Evolutionary conservation across 2,797 vertebrate genomes (phyloP).

Genomic region (Philypnodon macrostomus): DNA sequence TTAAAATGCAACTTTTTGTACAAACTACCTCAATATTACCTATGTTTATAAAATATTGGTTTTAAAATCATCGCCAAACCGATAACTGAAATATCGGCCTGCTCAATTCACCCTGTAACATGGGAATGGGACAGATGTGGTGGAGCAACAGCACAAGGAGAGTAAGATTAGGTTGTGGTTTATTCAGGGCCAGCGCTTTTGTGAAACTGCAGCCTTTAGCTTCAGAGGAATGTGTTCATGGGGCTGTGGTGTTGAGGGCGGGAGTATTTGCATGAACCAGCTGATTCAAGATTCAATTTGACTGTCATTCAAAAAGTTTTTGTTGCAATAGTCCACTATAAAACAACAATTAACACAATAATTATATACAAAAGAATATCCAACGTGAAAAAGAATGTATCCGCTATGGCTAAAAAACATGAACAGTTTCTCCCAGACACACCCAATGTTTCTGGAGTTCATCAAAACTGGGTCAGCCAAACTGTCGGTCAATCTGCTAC

Average conservation of each 20-base stretch:
- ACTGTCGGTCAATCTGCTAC: constrained; percentile 67
- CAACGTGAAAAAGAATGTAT: no score
- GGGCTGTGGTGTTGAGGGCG: constrained; percentile 62
- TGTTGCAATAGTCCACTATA: no score
- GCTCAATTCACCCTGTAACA: no score
- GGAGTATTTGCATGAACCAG: no score
- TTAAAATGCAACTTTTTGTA: no score
- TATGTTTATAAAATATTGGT: not conserved
- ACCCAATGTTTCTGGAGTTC: constrained; percentile 54
- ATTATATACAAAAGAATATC: no score
- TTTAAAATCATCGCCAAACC: no score
- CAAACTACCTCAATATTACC: no score
- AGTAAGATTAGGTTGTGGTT: constrained; percentile 63
- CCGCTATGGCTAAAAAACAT: constrained; percentile 40
- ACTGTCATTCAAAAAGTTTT: no score
- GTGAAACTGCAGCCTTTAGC: constrained; percentile 75
- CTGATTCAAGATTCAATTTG: no score
- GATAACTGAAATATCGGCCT: no score
- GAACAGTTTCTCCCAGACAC: constrained; percentile 17
- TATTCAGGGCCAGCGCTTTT: constrained; percentile 68
- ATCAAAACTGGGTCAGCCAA: constrained; percentile 74
- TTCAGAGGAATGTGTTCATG: constrained; percentile 75
- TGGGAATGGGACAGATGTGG: constrained; percentile 31
- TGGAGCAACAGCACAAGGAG: constrained; percentile 41
- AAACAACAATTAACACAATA: no score